Evolutionary conservation across 53 echinoderm and acorn worm genomes (phyloP), one percentile per base, ranked within the genome.

Genomic region (Temnopleurus reevesii): DNA sequence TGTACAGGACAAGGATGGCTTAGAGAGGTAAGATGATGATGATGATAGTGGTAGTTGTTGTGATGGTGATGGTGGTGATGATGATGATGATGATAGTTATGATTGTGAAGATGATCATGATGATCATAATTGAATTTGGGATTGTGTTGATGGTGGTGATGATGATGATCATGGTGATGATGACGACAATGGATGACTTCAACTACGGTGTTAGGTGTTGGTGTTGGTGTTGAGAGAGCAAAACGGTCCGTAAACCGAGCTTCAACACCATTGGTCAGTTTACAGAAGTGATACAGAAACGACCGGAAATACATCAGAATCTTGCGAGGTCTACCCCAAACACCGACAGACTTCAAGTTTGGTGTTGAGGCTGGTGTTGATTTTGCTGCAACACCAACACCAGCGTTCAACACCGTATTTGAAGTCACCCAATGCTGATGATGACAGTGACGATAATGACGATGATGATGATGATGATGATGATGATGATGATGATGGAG

Each of bases 1-100:
- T 33, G 93, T 99, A 4, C 93, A 93, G 57, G 97, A 97, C 0
- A 95, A 92, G 84, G 95, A 97, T 12, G 81, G 59, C 34, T 81
- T 97, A 45, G 95, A 97, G 54, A 97, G 97, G 97, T 97, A 60
- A 43, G 91, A 23, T 19, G 1, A 7, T 63, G 21, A 17, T 55
- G 29, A 45, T 71, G 41, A 5, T 41, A 21, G 8, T 71, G 71
- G 27, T 79, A 31, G 2, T 83, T 33, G 1, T 56, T 18, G 4
- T 56, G 41, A 4, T 83, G 58, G 4, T 38, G 23, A 23, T 57
- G 57, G 2, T 23, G 23, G 24, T 83, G 18, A 53, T 54, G 55
- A 55, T 81, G 83, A 0, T 83, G 58, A 12, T 57, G 41, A 8
- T 36, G 83, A 30, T 36, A 57, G 6, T 57, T 55, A 55, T 83